These are phyloP conservation scores for Coturnix japonica DNA, from an alignment of 2,113 vertebrate species.

Conservation along the genomic window DNA sequence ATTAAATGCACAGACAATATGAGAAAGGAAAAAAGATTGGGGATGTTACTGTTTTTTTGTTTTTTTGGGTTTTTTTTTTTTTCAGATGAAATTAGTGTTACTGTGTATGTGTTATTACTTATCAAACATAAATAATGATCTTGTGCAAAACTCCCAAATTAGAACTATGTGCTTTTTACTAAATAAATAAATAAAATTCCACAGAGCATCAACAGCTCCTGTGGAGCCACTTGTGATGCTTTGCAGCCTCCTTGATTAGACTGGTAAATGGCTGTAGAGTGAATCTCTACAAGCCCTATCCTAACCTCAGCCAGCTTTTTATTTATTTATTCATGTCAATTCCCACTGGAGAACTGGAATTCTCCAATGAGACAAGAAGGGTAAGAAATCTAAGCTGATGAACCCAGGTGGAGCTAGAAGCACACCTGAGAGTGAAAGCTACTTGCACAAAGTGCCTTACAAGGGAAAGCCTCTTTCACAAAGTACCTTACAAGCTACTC, in stretches of 20 bases:
- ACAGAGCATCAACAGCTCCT: background rate
- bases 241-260: conserved; percentile 2
- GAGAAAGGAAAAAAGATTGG: background rate
- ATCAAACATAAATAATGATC: background rate
- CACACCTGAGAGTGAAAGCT: background rate
- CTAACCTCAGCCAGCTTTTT: background rate
- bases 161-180: accelerated
- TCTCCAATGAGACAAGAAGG: background rate
- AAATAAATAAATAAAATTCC: background rate
- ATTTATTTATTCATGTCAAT: background rate
- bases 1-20: background rate
- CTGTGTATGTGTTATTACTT: background rate
- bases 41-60: background rate
- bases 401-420: background rate
- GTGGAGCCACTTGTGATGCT: background rate
- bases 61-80: background rate
- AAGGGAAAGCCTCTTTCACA: background rate
- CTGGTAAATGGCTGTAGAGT: background rate
- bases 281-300: conserved; percentile 7
- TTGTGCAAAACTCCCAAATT: background rate
- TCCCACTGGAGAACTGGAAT: background rate
- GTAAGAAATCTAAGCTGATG: background rate
- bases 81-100: background rate
- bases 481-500: background rate
- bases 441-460: background rate